Base-by-base conservation (phyloP, 2,113 vertebrate species). In the Nothoprocta pentlandii region DNA sequence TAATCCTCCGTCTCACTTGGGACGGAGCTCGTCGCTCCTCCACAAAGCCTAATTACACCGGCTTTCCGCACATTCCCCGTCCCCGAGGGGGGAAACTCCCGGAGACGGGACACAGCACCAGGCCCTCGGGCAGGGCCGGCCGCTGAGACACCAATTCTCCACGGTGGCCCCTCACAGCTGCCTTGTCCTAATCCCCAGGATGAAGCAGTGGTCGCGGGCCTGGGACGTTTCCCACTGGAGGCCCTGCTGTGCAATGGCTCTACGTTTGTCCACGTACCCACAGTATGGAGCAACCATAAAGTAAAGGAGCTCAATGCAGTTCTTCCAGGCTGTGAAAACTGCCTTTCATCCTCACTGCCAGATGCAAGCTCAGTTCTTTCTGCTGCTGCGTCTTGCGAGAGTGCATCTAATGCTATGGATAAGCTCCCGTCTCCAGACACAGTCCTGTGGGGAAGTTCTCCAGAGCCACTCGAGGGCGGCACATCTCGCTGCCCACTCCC, bases 211-310 rank as follows among this genome's bases (percentile, higher is more conserved):
- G 26, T 77, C 68, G 34, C 70, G 80, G 56, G 44, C n/a, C 34
- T 74, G 4, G 1, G 5, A 21, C 21, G 61, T 56, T 49, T 54
- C n/a, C 41, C 1, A 0, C 22, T 4, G 20, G 63, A 0, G 0
- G n/a, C 66, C 81, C 41, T 82, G 22, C n/a, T 34, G 25, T 19
- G 12, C 42, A 71, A 51, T 0, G 0, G 3, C 5, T 28, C 2
- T 80, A 36, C 41, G 6, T 49, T 0, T 0, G 51, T 54, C 71
- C 20, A 10, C 12, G 12, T 32, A 23, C 5, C 67, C 73, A n/a
- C 1, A 0, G 19, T 11, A 22, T 0, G 1, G 61, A 78, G 47
- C 53, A 34, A 6, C 61, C 25, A 8, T 28, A 93, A 85, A 83
- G 62, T 62, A 59, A 85, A 91, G 30, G 10, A 32, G 9, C 13